phyloP scores from a whole-genome alignment of 2,797 vertebrate genomes.

The Kryptopterus vitreolus region DNA sequence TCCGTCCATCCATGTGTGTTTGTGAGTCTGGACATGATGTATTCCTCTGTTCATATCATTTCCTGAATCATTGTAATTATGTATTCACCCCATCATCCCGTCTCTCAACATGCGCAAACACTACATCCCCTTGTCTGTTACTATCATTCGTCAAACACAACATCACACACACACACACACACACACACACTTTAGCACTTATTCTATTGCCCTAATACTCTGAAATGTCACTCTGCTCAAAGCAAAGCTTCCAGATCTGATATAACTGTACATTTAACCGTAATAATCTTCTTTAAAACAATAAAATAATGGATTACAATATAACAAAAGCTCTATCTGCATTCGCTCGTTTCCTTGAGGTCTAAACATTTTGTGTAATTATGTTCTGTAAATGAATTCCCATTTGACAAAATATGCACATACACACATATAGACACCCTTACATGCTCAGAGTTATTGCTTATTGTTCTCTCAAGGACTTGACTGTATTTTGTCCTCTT shows the following conservation, averaged over 20 bases:
- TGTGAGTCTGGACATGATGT: not conserved
- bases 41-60: constrained; percentile 20
- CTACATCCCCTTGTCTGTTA: constrained; percentile 9
- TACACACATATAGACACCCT: not conserved
- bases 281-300: not conserved
- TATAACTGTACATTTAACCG: not conserved
- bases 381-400: constrained; percentile 3
- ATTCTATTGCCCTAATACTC: constrained; percentile 16
- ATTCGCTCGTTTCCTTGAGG: not conserved
- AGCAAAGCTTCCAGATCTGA: constrained; percentile 3
- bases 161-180: constrained; percentile 24
- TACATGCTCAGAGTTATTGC: not conserved
- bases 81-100: constrained; percentile 19
- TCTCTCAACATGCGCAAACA: constrained; percentile 28
- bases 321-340: not conserved
- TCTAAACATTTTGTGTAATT: not conserved
- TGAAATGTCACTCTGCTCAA: constrained; percentile 9
- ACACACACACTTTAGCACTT: constrained; percentile 29
- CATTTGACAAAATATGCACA: not conserved
- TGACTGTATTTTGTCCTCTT: constrained; percentile 17
- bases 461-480: not conserved
- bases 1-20: not conserved
- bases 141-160: constrained; percentile 14
- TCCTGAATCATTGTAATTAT: constrained; percentile 19
- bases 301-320: not conserved